phyloP scores from a whole-genome alignment of 2,113 vertebrate species.

The Ceyx margarethae region DNA sequence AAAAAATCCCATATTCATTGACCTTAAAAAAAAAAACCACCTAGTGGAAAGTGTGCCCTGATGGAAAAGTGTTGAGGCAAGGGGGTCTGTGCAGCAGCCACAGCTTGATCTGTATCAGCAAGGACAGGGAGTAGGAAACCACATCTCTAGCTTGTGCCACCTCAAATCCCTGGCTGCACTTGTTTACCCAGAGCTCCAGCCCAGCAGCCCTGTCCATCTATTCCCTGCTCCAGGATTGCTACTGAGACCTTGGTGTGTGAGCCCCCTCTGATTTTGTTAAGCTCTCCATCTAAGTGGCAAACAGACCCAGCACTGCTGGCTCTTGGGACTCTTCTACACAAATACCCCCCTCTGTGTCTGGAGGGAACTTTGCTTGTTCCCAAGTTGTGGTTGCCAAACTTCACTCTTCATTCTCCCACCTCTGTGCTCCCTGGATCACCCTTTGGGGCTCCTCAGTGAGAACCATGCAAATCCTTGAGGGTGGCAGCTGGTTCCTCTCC shows the following conservation, averaged over 20 bases:
- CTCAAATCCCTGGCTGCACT: neutral
- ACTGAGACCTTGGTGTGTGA: neutral
- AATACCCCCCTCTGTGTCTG: neutral
- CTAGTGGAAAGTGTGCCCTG: neutral
- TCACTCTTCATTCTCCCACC: neutral
- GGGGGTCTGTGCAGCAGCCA: neutral
- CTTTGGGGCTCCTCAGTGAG: neutral
- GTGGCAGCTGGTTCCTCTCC: neutral
- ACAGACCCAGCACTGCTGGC: neutral
- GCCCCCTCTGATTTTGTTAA: neutral
- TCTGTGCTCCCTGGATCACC: neutral
- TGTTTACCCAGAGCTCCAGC: neutral
- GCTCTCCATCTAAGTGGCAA: neutral
- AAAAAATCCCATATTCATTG: neutral
- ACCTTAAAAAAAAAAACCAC: neutral
- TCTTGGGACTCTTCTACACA: neutral
- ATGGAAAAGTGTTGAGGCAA: neutral
- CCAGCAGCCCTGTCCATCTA: neutral
- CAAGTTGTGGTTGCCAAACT: neutral
- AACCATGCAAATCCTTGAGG: neutral
- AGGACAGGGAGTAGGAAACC: rapidly evolving
- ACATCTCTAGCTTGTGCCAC: neutral
- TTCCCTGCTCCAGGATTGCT: rapidly evolving
- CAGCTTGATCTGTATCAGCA: neutral
- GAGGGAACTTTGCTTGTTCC: neutral